A percentile compares a stretch with the other conserved stretches of the same genome.
Conservation (phyloP, 2,888 invertebrate species). For the Kuschelorhynchus macadamiae region DNA sequence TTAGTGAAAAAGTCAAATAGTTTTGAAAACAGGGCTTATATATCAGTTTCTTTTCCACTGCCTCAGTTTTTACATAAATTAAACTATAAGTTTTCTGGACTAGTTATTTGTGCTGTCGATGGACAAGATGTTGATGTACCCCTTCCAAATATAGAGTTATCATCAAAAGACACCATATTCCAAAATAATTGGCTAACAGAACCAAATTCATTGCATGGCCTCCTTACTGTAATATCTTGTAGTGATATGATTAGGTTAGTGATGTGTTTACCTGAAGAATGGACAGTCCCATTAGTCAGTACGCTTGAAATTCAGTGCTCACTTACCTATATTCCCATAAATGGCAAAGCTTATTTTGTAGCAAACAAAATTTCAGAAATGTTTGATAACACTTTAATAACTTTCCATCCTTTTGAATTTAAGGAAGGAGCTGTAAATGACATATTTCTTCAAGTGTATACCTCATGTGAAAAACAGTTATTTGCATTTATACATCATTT, state of each 20-base stretch:
- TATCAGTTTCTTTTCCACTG: conserved; percentile 34
- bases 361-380: conserved; percentile 53
- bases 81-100: conserved; percentile 43
- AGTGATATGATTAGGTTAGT: conserved; percentile 55
- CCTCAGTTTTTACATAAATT: conserved; percentile 48
- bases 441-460: conserved; percentile 32
- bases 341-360: conserved; percentile 53
- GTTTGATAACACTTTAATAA: conserved; percentile 57
- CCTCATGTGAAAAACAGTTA: conserved; percentile 62
- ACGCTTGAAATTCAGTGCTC: conserved; percentile 61
- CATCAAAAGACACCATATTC: conserved; percentile 40
- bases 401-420: conserved; percentile 40
- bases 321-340: conserved; percentile 52
- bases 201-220: conserved; percentile 33
- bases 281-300: conserved; percentile 52
- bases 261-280: conserved; percentile 52
- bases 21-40: conserved; percentile 20
- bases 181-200: conserved; percentile 6
- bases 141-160: conserved; percentile 45
- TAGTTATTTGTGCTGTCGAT: conserved; percentile 36
- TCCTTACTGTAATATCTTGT: conserved; percentile 53
- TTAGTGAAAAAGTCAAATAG: conserved; percentile 15
- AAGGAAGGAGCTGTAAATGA: conserved; percentile 10
- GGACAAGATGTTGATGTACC: conserved; percentile 20
- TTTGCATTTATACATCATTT: conserved; percentile 68